phyloP scores from a whole-genome alignment of 2,113 vertebrate species.

The Aspiorhynchus laticeps region DNA sequence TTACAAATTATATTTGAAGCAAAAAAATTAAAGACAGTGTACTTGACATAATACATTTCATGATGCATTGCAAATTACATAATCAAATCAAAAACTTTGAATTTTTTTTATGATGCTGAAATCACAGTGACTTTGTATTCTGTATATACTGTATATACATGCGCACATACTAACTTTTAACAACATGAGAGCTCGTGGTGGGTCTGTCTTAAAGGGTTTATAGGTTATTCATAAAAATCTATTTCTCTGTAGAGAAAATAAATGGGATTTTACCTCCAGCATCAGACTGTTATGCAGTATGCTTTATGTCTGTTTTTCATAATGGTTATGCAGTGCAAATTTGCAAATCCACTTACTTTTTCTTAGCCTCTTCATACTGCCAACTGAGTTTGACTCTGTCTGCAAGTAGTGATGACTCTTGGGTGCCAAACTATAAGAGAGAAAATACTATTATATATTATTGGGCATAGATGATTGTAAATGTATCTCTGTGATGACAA shows the following conservation, averaged over 20 bases:
- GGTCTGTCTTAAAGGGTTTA: neutral
- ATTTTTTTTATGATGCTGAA: neutral
- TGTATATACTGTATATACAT: neutral
- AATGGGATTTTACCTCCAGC: neutral
- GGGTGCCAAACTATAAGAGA: constrained; percentile 80
- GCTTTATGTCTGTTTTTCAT: neutral
- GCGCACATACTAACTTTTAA: neutral
- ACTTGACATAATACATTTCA: neutral
- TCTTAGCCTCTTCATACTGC: constrained; percentile 98
- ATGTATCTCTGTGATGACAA: neutral
- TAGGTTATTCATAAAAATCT: neutral
- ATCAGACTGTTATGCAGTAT: neutral
- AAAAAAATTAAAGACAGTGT: too few relatives aligned
- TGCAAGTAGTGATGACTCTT: constrained; percentile 87
- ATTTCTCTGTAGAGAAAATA: too few relatives aligned
- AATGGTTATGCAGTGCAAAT: neutral
- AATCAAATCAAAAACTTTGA: neutral
- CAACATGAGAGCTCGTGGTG: neutral
- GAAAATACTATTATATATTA: constrained; percentile 37
- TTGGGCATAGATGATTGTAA: neutral
- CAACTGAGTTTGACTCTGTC: constrained; percentile 95
- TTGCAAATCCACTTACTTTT: constrained; percentile 81
- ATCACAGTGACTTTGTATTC: neutral
- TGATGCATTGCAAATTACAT: neutral
- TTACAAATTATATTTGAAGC: too few relatives aligned